Evolutionary conservation across 2,888 invertebrate species (phyloP).

Genomic region (Hartigia nigra): DNA sequence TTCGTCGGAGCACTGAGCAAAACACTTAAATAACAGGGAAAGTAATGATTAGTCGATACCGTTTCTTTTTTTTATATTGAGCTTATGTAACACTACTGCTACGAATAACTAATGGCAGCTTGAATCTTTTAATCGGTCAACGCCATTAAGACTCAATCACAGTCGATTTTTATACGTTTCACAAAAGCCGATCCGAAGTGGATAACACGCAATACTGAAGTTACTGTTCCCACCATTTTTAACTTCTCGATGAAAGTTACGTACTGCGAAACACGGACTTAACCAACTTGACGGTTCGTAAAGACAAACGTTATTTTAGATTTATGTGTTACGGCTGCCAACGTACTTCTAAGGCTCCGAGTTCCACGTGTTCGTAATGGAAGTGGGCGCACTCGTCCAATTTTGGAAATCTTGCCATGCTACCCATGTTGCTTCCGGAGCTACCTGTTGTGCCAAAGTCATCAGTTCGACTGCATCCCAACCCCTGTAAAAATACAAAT

Average conservation of each 20-base stretch:
- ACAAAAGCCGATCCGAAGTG: neutral
- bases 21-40: constrained; percentile 6
- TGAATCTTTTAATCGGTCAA: neutral
- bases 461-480: constrained; percentile 56
- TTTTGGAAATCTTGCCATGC: constrained; percentile 76
- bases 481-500: constrained; percentile 43
- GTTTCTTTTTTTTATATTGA: neutral
- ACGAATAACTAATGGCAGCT: neutral
- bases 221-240: neutral
- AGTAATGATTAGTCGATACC: neutral
- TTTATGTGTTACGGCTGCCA: neutral
- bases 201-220: neutral
- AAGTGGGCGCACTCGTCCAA: constrained; percentile 98
- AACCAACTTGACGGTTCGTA: neutral
- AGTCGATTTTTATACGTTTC: neutral
- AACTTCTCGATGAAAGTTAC: neutral
- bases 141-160: neutral
- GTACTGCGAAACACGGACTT: neutral
- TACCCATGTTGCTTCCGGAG: constrained; percentile 59
- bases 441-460: constrained; percentile 57
- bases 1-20: neutral
- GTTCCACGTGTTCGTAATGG: constrained; percentile 94
- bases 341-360: constrained; percentile 78
- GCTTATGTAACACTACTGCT: neutral
- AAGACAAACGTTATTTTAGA: constrained; percentile 2